These are phyloP conservation scores for Neopelma chrysocephalum DNA, from an alignment of 2,797 vertebrate genomes.

Conservation along the genomic window DNA sequence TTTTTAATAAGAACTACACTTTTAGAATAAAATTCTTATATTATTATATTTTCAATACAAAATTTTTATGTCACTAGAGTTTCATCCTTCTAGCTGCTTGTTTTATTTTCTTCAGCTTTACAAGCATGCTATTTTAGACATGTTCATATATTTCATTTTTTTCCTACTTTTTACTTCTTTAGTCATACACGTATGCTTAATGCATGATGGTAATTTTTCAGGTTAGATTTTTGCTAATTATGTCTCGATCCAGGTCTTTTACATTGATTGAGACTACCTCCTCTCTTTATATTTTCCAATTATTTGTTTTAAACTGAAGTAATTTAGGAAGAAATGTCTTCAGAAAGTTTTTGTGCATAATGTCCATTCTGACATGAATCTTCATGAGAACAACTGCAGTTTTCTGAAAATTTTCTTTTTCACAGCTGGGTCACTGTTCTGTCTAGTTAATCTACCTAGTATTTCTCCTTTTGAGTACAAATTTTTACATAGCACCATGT, in stretches of 20 bases:
- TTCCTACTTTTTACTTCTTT: background rate
- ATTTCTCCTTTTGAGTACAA: background rate
- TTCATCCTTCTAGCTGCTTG: background rate
- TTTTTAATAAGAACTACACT: background rate
- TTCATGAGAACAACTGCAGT: background rate
- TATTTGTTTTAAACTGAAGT: background rate
- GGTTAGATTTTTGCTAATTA: background rate
- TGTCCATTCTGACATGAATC: background rate
- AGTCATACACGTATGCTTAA: background rate
- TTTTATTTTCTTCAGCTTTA: background rate
- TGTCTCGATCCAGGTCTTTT: background rate
- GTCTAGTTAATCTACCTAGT: background rate
- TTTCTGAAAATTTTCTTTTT: background rate
- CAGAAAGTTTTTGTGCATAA: background rate
- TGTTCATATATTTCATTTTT: background rate
- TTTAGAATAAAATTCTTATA: background rate
- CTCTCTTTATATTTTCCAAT: background rate
- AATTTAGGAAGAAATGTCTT: background rate
- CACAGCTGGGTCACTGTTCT: background rate
- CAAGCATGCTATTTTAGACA: background rate
- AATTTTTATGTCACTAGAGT: background rate
- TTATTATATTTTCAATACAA: background rate
- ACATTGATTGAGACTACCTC: background rate
- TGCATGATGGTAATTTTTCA: background rate
- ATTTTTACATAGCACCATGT: background rate